These are phyloP conservation scores for Tetraneura akinire DNA, from an alignment of 1,140 invertebrate species.

Conservation along the genomic window DNA sequence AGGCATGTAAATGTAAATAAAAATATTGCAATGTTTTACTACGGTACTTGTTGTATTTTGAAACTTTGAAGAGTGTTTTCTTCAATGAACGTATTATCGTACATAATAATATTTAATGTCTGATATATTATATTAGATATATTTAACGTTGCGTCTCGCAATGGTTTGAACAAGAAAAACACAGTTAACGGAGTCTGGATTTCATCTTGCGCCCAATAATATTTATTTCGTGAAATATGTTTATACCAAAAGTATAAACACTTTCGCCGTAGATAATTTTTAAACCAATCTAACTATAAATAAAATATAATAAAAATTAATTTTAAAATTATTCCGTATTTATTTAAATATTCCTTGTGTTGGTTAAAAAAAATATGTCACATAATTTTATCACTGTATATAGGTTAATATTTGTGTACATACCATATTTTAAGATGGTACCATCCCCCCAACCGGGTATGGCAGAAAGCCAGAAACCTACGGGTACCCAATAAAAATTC, in stretches of 20 bases:
- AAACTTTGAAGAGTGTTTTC: background rate
- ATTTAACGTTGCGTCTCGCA: background rate
- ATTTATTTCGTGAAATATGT: slow-evolving; percentile 8
- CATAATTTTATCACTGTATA: too few species aligned
- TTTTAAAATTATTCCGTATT: background rate
- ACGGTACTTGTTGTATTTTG: slow-evolving; percentile 21
- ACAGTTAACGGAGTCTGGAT: background rate
- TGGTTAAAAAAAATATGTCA: too few species aligned
- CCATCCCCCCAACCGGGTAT: too few species aligned
- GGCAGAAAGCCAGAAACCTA: too few species aligned
- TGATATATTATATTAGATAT: background rate
- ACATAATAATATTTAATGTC: background rate
- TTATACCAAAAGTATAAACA: slow-evolving; percentile 36
- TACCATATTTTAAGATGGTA: too few species aligned
- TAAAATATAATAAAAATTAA: background rate
- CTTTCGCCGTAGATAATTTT: slow-evolving; percentile 15
- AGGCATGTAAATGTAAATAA: too few species aligned
- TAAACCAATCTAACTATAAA: slow-evolving; percentile 3
- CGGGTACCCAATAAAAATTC: too few species aligned
- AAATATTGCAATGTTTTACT: too few species aligned
- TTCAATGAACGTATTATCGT: background rate
- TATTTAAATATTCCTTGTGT: too few species aligned
- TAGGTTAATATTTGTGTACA: too few species aligned
- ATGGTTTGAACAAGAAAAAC: background rate
- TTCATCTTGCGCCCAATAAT: background rate